Conservation (phyloP, 2,888 invertebrate genomes). For the Drosophila demipolita region DNA sequence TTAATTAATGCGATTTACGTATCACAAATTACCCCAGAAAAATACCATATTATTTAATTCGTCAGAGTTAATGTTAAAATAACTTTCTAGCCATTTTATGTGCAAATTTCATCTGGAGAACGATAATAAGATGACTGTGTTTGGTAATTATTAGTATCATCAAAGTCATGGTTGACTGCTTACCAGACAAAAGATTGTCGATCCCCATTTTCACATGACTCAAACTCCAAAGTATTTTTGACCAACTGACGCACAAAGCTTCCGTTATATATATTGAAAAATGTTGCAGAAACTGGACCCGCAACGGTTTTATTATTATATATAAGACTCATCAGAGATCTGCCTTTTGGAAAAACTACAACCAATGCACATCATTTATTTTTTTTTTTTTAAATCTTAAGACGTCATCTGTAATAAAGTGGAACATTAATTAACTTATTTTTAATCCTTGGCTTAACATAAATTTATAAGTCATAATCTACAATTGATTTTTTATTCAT, state of each 20-base stretch:
- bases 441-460: neutral
- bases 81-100: too few relatives aligned
- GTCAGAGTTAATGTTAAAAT: neutral
- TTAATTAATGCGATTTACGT: constrained; percentile 4
- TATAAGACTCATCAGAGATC: neutral
- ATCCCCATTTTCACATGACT: constrained; percentile 47
- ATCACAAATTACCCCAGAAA: neutral
- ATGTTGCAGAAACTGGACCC: neutral
- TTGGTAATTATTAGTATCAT: neutral
- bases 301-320: neutral
- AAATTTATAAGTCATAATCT: neutral
- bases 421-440: neutral
- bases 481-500: neutral
- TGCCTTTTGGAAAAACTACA: neutral
- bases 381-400: too few relatives aligned
- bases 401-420: neutral
- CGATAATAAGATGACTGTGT: neutral
- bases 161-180: constrained; percentile 48
- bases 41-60: neutral
- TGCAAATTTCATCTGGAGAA: neutral
- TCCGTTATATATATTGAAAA: neutral
- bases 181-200: constrained; percentile 8
- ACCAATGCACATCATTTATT: too few relatives aligned
- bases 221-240: constrained; percentile 40
- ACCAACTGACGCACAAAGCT: constrained; percentile 62